Conservation (phyloP, 92 coral and sea anemone species). For the Palythoa caribaeorum region DNA sequence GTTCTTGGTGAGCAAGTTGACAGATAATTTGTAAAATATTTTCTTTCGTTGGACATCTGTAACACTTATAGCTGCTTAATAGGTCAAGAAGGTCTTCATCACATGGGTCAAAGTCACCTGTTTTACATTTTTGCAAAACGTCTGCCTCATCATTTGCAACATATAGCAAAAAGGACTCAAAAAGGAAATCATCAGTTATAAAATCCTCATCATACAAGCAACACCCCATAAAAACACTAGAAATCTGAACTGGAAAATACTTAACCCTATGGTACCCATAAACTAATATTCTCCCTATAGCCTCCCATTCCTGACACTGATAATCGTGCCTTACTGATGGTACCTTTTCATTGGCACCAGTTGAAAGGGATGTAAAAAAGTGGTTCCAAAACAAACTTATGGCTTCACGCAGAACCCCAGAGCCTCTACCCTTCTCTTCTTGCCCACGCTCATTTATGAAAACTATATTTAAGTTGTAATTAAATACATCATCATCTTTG, state of each 20-base stretch:
- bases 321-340: constrained; percentile 54
- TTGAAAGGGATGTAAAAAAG: constrained; percentile 26
- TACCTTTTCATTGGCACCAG: constrained; percentile 54
- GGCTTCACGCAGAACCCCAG: constrained; percentile 4
- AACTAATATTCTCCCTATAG: constrained; percentile 49
- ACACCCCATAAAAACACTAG: constrained; percentile 50
- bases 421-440: constrained; percentile 7
- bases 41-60: constrained; percentile 50
- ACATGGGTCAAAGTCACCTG: constrained; percentile 53
- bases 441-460: not conserved
- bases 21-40: constrained; percentile 30
- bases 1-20: constrained; percentile 60
- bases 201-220: constrained; percentile 50
- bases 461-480: not conserved
- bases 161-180: constrained; percentile 57
- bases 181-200: constrained; percentile 35
- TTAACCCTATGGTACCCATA: constrained; percentile 46
- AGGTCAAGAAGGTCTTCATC: constrained; percentile 66
- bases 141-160: constrained; percentile 59
- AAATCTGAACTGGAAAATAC: constrained; percentile 47
- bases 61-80: constrained; percentile 58
- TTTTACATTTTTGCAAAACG: constrained; percentile 43
- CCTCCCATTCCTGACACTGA: constrained; percentile 52
- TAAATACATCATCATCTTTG: not conserved
- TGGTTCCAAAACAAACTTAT: constrained; percentile 13